Base-by-base conservation (phyloP, 2,113 vertebrate species). In the Anser brachyrhynchus region DNA sequence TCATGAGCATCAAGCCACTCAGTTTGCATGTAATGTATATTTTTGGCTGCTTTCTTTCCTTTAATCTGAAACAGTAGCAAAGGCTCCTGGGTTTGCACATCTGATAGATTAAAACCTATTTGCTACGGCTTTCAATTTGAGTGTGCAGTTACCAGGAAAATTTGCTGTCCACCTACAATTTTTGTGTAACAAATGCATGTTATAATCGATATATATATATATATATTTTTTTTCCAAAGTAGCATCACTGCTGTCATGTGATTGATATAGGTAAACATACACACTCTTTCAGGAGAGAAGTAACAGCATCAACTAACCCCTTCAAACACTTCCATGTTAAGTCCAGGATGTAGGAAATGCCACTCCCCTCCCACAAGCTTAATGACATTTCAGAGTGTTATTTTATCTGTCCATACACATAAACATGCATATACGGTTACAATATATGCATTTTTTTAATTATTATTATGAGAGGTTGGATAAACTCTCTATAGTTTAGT, bases 31-130 rank as follows among this genome's bases (percentile, higher is more conserved):
- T 79, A 75, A 71, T 28, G 5, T 49, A 41, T 81, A 33, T 46
- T 28, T 87, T 84, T 72, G 9, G 16, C 81, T 72, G 49, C 49
- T 73, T 88, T 14, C 54, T 84, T 44, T 92, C 83, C 71, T 93
- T 92, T 92, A 49, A 75, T 84, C 43, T 78, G 52, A 13, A 89
- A 75, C 29, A 61, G 20, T 33, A 84, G 35, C 58, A 75, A 84
- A 69, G 75, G 62, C 49, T 75, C 35, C 21, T 73, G 73, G 28
- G 44, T 86, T 95, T 75, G 71, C 21, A 49, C 11, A 80, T 90
- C 62, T 72, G 52, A 59, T 75, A 72, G 65, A 75, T 89, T 78
- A 87, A 92, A 92, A 61, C 29, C 35, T 82, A 29, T 87, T 96
- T 72, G 62, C 73, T 91, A 26, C 29, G 39, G 20, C 33, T 78